phyloP scores from a whole-genome alignment of 2,888 invertebrate species.

The Drosophila testacea region DNA sequence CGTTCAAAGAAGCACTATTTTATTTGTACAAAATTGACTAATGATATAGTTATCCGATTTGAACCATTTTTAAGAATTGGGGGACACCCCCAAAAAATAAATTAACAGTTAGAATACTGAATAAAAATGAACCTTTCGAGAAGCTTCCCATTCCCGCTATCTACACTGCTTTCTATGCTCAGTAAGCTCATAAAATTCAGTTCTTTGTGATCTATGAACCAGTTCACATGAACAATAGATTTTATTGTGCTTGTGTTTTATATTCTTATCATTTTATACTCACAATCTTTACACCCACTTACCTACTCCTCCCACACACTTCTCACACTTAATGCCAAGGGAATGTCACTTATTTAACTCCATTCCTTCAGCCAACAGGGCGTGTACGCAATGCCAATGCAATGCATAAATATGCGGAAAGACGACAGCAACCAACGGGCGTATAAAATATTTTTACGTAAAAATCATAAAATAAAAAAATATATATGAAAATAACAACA shows the following conservation, averaged over 20 bases:
- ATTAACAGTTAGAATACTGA: no score
- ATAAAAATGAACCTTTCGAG: no score
- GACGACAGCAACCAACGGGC: neutral
- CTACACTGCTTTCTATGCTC: no score
- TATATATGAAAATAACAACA: neutral
- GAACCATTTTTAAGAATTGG: no score
- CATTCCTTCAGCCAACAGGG: slow-evolving; percentile 16
- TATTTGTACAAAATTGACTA: no score
- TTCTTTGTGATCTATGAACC: neutral
- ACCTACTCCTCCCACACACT: neutral
- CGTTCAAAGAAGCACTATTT: no score
- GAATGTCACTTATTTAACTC: slow-evolving; percentile 20
- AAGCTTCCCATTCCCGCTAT: no score
- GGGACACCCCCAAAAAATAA: no score
- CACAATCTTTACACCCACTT: slow-evolving; percentile 6
- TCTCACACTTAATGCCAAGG: neutral
- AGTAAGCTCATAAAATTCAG: no score
- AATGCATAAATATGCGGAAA: slow-evolving; percentile 3
- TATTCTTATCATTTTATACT: neutral
- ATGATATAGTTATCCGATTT: no score
- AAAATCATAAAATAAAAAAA: slow-evolving; percentile 6
- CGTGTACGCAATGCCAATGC: slow-evolving; percentile 43
- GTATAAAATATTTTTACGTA: slow-evolving; percentile 34
- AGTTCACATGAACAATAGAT: no score
- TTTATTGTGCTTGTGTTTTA: neutral